These are phyloP conservation scores for Scaptomyza flava DNA, from an alignment of 2,888 invertebrate genomes.

Conservation along the genomic window DNA sequence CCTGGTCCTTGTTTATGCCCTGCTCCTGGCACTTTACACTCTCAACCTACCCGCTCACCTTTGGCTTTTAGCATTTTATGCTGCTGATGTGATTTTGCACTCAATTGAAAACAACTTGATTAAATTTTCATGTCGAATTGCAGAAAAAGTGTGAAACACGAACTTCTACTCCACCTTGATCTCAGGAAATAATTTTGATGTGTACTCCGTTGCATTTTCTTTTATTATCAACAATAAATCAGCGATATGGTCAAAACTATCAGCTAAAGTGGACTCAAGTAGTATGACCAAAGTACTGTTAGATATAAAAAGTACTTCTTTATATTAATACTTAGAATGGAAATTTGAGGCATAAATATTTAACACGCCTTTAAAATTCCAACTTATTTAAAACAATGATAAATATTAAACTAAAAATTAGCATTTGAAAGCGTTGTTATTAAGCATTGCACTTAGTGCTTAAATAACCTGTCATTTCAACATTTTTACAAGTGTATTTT, in stretches of 20 bases:
- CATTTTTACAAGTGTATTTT: conserved; percentile 3
- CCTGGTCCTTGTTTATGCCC: not conserved
- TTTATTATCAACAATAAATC: conserved; percentile 31
- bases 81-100: conserved; percentile 82
- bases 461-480: not conserved
- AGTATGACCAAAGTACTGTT: too few species aligned
- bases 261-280: not conserved
- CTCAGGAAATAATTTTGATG: conserved; percentile 26
- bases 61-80: conserved; percentile 46
- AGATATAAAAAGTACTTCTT: too few species aligned
- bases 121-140: conserved; percentile 74
- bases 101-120: conserved; percentile 80
- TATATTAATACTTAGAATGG: too few species aligned
- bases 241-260: not conserved
- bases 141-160: conserved; percentile 56
- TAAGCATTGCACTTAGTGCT: conserved; percentile 2
- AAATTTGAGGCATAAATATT: not conserved
- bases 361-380: not conserved
- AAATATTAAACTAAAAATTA: not conserved
- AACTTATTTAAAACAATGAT: not conserved
- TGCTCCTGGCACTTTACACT: conserved; percentile 52
- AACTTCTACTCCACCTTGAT: conserved; percentile 48
- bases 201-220: conserved; percentile 11
- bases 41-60: conserved; percentile 9
- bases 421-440: not conserved